Evolutionary conservation across 2,113 vertebrate genomes (phyloP).

Genomic region (Mungos mungo): DNA sequence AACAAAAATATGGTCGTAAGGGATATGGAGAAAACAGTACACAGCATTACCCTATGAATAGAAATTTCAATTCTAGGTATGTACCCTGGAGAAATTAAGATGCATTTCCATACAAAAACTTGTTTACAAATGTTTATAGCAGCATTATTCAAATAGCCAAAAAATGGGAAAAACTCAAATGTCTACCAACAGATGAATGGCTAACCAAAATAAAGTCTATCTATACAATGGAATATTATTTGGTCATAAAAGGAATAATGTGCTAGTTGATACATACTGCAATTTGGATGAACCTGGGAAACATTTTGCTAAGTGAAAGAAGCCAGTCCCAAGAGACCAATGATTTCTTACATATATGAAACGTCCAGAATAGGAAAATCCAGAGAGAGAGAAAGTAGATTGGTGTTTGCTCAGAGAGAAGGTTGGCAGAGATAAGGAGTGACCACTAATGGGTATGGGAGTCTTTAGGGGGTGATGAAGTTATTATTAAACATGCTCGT

Average conservation of each 20-base stretch:
- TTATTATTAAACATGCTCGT: background rate
- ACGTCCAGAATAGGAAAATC: background rate
- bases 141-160: background rate
- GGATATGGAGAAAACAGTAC: background rate
- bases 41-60: background rate
- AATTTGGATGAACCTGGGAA: too few species aligned
- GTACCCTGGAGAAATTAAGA: background rate
- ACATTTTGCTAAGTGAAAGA: background rate
- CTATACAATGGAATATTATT: background rate
- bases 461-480: background rate
- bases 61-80: background rate
- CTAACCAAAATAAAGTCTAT: background rate
- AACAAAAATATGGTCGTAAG: background rate
- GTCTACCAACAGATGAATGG: background rate
- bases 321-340: background rate
- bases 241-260: background rate
- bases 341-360: background rate
- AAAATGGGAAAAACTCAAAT: background rate
- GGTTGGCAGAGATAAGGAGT: background rate
- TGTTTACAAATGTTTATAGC: background rate
- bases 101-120: background rate
- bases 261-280: fast-evolving
- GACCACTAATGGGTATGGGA: too few species aligned
- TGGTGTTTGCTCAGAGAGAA: background rate
- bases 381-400: background rate